Conservation (phyloP, 2,113 vertebrate species). For the Clinocottus analis region DNA sequence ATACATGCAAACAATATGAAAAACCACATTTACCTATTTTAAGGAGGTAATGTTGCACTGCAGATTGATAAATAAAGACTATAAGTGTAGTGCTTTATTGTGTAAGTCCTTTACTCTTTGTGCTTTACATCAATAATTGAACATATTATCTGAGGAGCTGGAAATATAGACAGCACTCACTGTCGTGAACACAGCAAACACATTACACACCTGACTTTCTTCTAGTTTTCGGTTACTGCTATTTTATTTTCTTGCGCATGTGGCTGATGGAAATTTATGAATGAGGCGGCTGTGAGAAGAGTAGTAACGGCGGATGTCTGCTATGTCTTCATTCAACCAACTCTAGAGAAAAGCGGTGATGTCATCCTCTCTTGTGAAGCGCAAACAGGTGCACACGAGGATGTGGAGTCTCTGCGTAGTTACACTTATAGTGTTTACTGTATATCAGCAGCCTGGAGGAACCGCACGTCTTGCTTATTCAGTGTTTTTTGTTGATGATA, state of each 20-base stretch:
- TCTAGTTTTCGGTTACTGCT: background rate
- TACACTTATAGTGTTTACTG: slow-evolving; percentile 6
- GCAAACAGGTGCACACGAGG: slow-evolving; percentile 39
- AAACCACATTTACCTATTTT: slow-evolving; percentile 20
- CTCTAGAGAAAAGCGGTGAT: slow-evolving; percentile 21
- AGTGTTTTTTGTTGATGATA: too few species aligned
- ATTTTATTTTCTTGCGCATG: background rate
- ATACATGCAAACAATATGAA: slow-evolving; percentile 33
- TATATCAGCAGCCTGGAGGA: background rate
- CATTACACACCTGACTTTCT: background rate
- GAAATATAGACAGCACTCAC: background rate
- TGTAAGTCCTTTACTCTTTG: background rate
- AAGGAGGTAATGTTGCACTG: slow-evolving; percentile 7
- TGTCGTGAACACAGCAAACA: background rate
- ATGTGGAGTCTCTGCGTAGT: background rate
- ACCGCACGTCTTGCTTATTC: too few species aligned
- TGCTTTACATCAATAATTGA: background rate
- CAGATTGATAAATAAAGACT: background rate
- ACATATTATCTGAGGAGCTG: background rate
- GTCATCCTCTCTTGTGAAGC: slow-evolving; percentile 39
- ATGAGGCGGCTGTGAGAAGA: slow-evolving; percentile 36
- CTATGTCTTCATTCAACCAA: slow-evolving; percentile 6
- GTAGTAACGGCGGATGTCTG: slow-evolving; percentile 5
- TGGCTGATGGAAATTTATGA: slow-evolving; percentile 40
- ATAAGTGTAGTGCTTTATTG: background rate